Conservation (phyloP, 2,113 vertebrate genomes). For the Hyaena hyaena region DNA sequence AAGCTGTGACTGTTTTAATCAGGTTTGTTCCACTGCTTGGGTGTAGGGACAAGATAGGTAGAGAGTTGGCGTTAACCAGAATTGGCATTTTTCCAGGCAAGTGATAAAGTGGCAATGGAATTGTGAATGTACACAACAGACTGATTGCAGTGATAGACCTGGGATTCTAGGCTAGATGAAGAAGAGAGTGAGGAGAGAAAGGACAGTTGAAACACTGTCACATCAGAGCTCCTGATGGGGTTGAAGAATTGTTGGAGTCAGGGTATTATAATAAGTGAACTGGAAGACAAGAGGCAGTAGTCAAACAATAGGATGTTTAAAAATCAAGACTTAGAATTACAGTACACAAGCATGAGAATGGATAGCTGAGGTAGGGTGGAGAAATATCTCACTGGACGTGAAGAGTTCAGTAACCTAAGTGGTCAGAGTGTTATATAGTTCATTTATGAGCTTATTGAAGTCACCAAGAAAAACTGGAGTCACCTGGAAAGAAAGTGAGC, state of each 20-base stretch:
- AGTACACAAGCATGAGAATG: neutral
- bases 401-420: neutral
- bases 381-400: neutral
- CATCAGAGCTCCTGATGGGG: neutral
- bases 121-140: neutral
- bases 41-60: neutral
- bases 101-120: neutral
- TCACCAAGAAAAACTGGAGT: neutral
- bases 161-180: neutral
- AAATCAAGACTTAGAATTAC: neutral
- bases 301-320: slow-evolving; percentile 33
- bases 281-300: neutral
- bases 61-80: neutral
- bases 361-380: neutral
- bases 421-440: neutral
- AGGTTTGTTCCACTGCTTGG: neutral
- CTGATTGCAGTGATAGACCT: no score
- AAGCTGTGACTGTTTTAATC: neutral
- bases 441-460: neutral
- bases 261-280: neutral
- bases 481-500: neutral
- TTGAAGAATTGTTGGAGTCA: neutral
- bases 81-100: slow-evolving; percentile 7
- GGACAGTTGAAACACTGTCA: no score
- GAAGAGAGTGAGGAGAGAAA: neutral